Evolutionary conservation across 2,888 invertebrate species (phyloP), one percentile per base, ranked within the genome.

Genomic region (Lasiommata megera): DNA sequence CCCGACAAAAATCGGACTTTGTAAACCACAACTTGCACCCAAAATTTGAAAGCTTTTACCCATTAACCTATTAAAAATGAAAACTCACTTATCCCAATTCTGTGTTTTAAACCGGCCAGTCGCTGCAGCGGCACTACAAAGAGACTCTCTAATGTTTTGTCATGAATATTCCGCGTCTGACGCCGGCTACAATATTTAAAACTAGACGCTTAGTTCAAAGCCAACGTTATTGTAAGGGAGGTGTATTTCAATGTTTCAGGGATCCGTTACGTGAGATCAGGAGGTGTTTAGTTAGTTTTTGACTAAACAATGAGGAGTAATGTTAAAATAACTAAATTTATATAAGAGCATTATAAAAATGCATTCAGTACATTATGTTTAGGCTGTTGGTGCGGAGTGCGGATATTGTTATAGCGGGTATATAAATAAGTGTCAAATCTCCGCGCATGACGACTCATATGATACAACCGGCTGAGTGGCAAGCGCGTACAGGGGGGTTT

Each of bases 81-180:
- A 44, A 58, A 50, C 38, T 43, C 47, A 41, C 56, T 51, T 44
- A 29, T 50, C 38, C 51, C 47, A 38, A 41, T 38, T 12, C 7
- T 38, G 34, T 40, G 56, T 56, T 59, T 59, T 59, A 40, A 51
- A 37, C 12, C 38, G 11, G 16, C 11, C 55, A 40, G 55, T 50
- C 55, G 36, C 52, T 50, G 16, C 12, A 48, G 37, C 46, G 34
- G 31, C 29, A 40, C 57, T 58, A 63, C 63, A 63, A 52, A 65
- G 57, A 53, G 65, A 63, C 54, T 63, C 38, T 29, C 31, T 51
- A 57, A 65, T 63, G 51, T 55, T 53, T 63, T 54, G 51, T 56
- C 41, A 59, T 65, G 58, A 65, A 65, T 65, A 61, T 63, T 65
- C 60, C 55, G 62, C 56, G 34, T 18, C 41, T 34, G 40, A 38